phyloP scores from a whole-genome alignment of 2,888 invertebrate species.

The Zele albiditarsus region DNA sequence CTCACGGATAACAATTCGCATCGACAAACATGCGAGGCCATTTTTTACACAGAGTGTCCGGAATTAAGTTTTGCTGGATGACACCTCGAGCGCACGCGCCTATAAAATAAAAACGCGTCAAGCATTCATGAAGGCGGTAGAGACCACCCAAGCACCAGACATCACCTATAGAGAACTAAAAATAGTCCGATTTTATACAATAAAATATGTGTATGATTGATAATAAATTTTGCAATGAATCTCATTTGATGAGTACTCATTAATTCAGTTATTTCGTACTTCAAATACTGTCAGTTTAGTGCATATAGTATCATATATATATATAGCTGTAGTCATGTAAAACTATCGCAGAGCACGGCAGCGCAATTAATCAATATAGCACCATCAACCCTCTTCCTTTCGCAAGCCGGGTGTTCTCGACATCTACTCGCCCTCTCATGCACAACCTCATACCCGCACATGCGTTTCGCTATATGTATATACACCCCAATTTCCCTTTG shows the following conservation, averaged over 20 bases:
- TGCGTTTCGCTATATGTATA: neutral
- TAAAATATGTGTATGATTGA: no score
- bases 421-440: slow-evolving; percentile 52
- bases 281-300: no score
- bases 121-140: slow-evolving; percentile 62
- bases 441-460: slow-evolving; percentile 38
- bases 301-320: neutral
- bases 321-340: slow-evolving; percentile 57
- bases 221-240: no score
- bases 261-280: no score
- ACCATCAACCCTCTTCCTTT: slow-evolving; percentile 68
- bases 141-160: slow-evolving; percentile 63
- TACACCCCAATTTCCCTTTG: slow-evolving; percentile 29
- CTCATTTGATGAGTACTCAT: no score
- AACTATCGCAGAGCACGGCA: slow-evolving; percentile 71
- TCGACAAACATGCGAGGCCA: slow-evolving; percentile 27
- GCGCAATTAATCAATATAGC: slow-evolving; percentile 73
- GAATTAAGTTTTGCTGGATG: slow-evolving; percentile 62
- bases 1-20: slow-evolving; percentile 40
- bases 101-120: slow-evolving; percentile 67
- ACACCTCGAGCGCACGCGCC: slow-evolving; percentile 64
- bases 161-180: neutral
- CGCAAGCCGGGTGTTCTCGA: slow-evolving; percentile 46
- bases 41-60: slow-evolving; percentile 35
- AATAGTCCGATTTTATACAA: neutral